phyloP scores from a whole-genome alignment of 1,140 invertebrate species.

The Eurosta solidaginis region DNA sequence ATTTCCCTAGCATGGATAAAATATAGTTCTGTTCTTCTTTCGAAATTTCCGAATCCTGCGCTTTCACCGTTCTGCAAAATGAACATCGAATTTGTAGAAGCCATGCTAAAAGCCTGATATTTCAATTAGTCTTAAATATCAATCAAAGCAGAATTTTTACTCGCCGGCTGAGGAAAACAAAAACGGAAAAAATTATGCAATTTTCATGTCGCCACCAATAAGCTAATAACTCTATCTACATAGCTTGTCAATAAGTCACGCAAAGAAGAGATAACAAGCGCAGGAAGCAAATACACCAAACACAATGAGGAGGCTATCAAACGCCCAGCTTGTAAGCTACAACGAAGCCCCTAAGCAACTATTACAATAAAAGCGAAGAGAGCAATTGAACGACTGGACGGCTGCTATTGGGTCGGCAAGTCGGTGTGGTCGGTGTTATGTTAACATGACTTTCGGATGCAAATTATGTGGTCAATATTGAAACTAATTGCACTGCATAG shows the following conservation, averaged over 20 bases:
- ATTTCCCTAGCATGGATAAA: too few relatives aligned
- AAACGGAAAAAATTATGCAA: not conserved
- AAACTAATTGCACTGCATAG: not conserved
- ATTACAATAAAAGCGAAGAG: not conserved
- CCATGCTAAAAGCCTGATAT: conserved; percentile 1
- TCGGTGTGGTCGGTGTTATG: conserved; percentile 18
- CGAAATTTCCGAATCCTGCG: too few relatives aligned
- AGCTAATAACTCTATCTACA: not conserved
- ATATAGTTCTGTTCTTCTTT: too few relatives aligned
- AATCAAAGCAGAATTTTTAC: not conserved
- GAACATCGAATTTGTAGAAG: too few relatives aligned
- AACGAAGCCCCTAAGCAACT: not conserved
- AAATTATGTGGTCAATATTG: conserved; percentile 21
- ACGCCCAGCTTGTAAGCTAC: not conserved
- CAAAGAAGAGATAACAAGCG: not conserved
- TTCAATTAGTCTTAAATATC: not conserved
- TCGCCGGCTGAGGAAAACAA: not conserved
- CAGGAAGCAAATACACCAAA: not conserved
- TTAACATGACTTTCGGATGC: conserved; percentile 20
- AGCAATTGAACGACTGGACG: too few relatives aligned
- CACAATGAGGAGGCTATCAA: too few relatives aligned
- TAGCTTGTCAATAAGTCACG: not conserved
- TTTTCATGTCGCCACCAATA: not conserved
- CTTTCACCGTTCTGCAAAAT: too few relatives aligned
- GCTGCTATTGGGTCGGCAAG: not conserved